Evolutionary conservation across 2,888 invertebrate species (phyloP).

Genomic region (Gisinianus flammeolus): DNA sequence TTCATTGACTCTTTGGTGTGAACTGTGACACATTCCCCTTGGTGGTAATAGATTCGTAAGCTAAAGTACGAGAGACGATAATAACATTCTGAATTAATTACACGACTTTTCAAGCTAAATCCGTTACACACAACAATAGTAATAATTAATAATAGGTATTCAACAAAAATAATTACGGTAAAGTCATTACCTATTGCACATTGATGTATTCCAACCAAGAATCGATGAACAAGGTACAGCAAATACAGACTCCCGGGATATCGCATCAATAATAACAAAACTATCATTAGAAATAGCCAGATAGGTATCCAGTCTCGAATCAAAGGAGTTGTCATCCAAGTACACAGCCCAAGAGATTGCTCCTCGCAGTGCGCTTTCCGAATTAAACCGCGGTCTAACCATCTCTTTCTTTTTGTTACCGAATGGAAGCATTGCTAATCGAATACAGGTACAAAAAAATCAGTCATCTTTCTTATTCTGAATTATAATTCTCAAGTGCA

Average conservation of each 20-base stretch:
- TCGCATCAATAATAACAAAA: constrained; percentile 84
- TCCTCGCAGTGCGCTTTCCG: constrained; percentile 75
- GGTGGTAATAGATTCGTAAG: constrained; percentile 85
- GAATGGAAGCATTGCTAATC: constrained; percentile 73
- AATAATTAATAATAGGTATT: too few species aligned
- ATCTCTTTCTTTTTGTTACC: constrained; percentile 80
- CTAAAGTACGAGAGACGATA: constrained; percentile 63
- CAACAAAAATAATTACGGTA: background rate
- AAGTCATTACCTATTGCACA: constrained; percentile 64
- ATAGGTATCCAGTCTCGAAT: constrained; percentile 74
- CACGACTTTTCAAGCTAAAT: too few species aligned
- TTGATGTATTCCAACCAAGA: constrained; percentile 73
- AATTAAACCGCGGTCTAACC: constrained; percentile 73
- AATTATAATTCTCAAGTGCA: background rate
- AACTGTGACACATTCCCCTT: constrained; percentile 88
- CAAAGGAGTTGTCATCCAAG: constrained; percentile 71
- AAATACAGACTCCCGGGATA: constrained; percentile 80
- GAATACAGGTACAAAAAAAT: background rate
- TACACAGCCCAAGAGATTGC: constrained; percentile 84
- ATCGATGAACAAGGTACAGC: constrained; percentile 83
- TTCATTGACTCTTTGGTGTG: constrained; percentile 72
- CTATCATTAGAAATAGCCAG: constrained; percentile 87
- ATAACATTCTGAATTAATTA: too few species aligned
- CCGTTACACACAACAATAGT: too few species aligned
- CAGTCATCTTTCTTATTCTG: background rate